Evolutionary conservation across 2,113 vertebrate species (phyloP).

Genomic region (Hoplias malabaricus): DNA sequence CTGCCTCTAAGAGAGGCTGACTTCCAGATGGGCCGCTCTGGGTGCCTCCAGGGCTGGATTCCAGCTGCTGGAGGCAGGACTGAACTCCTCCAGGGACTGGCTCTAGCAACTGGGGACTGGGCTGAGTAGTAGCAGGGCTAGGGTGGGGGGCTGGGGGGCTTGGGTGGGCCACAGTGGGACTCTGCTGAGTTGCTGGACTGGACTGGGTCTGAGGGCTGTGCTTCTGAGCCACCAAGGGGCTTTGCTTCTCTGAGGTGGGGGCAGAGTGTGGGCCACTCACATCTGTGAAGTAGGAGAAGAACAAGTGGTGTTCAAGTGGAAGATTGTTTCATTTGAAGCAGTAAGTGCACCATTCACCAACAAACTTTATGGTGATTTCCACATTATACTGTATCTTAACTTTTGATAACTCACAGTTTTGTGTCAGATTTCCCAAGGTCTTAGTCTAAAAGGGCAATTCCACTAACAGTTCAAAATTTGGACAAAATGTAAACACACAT

Average conservation of each 20-base stretch:
- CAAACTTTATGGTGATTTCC: no score
- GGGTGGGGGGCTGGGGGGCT: conserved; percentile 64
- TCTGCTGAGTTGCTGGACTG: conserved; percentile 72
- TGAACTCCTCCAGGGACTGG: conserved; percentile 58
- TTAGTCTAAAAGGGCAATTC: no score
- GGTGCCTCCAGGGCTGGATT: conserved; percentile 58
- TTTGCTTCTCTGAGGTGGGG: conserved; percentile 95
- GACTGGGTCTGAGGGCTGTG: conserved; percentile 84
- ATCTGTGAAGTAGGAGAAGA: conserved; percentile 69
- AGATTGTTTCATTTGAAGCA: not conserved
- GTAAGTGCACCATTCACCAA: not conserved
- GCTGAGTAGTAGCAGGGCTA: conserved; percentile 61
- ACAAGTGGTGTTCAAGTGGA: not conserved
- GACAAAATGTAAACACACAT: no score
- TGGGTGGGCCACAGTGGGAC: conserved; percentile 45
- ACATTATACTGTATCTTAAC: no score
- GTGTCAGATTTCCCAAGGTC: no score
- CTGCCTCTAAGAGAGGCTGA: conserved; percentile 35
- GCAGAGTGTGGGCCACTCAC: conserved; percentile 88
- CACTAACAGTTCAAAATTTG: no score
- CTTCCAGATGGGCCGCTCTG: conserved; percentile 58
- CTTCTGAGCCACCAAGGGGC: conserved; percentile 95
- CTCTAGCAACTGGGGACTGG: conserved; percentile 55
- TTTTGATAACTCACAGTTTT: no score
- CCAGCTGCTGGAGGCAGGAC: no score